These are phyloP conservation scores for Leucoraja ocellata DNA, from an alignment of 2,797 vertebrate species.

Conservation along the genomic window DNA sequence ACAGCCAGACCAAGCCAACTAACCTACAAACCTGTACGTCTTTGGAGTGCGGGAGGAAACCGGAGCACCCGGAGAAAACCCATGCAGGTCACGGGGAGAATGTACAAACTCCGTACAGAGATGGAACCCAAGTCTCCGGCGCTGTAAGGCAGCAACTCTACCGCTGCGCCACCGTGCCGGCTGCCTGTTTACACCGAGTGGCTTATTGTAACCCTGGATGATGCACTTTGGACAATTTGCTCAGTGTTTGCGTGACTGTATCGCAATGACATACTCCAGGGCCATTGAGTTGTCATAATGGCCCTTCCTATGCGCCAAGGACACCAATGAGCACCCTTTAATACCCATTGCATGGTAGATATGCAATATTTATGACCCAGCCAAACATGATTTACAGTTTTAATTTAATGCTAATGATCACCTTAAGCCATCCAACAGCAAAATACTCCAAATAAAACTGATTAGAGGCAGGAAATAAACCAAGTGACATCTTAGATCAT, in stretches of 20 bases:
- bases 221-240: neutral
- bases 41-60: too few species aligned
- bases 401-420: neutral
- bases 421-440: conserved; percentile 1
- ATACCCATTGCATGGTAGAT: neutral
- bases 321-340: neutral
- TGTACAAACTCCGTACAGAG: too few species aligned
- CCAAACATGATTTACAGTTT: neutral
- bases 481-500: neutral
- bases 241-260: neutral
- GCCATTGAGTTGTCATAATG: neutral
- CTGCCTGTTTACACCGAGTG: neutral
- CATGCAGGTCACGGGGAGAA: too few species aligned
- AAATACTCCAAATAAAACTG: conserved; percentile 22
- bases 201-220: too few species aligned
- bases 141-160: too few species aligned
- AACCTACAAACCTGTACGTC: too few species aligned
- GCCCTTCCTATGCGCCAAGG: too few species aligned
- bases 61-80: too few species aligned
- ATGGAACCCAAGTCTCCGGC: too few species aligned
- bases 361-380: neutral
- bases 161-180: too few species aligned
- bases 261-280: neutral
- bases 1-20: too few species aligned
- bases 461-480: neutral